A percentile compares a stretch with the other conserved stretches of the same genome.
Evolutionary conservation across 2,797 vertebrate species (phyloP).

Genomic region (Takifugu ocellatus): DNA sequence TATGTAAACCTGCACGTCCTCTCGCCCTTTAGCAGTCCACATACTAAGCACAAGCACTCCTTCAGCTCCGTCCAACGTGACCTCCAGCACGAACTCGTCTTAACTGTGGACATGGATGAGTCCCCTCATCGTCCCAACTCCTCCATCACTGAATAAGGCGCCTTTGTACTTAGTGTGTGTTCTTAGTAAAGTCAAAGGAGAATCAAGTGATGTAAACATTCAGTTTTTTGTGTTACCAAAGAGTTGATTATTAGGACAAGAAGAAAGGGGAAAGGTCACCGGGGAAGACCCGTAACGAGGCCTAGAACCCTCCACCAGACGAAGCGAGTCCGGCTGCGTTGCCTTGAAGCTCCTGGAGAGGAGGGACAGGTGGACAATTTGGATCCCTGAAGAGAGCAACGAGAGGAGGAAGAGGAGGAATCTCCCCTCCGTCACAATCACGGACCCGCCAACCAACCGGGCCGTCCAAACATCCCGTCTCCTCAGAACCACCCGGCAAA

Average conservation of each 20-base stretch:
- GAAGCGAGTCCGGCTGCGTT: too few relatives aligned
- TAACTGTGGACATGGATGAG: conserved; percentile 45
- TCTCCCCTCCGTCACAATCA: conserved; percentile 23
- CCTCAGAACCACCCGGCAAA: conserved; percentile 29
- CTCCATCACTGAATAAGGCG: conserved; percentile 75
- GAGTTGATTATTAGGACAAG: conserved; percentile 53
- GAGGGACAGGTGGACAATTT: conserved; percentile 16
- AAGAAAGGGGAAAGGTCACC: conserved; percentile 15
- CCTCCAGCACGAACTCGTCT: conserved; percentile 32
- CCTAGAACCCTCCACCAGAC: background rate
- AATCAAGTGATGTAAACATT: conserved; percentile 85
- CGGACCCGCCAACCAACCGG: conserved; percentile 21
- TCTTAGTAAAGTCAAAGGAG: conserved; percentile 77
- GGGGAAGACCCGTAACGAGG: conserved; percentile 28
- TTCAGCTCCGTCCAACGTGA: conserved; percentile 39
- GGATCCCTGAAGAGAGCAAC: conserved; percentile 34
- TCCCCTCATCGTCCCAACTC: conserved; percentile 1
- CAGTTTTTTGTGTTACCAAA: conserved; percentile 72
- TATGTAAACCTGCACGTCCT: conserved; percentile 85
- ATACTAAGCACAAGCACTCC: conserved; percentile 78
- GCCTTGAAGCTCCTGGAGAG: conserved; percentile 25
- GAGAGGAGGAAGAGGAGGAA: conserved; percentile 24
- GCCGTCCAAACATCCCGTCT: conserved; percentile 1
- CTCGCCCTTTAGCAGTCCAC: conserved; percentile 78
- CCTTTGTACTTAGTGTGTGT: conserved; percentile 79